Base-by-base conservation (phyloP, 2,797 vertebrate species). In the Morus bassanus region DNA sequence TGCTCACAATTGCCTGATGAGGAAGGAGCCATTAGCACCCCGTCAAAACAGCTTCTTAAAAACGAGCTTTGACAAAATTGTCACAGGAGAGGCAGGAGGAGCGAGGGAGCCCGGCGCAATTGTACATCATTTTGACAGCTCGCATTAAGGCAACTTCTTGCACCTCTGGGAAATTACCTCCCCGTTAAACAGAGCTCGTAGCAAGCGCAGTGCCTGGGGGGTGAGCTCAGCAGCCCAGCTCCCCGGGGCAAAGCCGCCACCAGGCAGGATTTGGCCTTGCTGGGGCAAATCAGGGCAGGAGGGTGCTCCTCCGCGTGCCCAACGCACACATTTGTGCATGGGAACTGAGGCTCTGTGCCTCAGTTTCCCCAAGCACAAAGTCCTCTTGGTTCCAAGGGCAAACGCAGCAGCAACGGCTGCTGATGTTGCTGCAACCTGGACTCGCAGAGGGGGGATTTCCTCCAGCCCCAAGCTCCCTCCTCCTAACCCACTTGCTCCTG, bases 111-210 rank as follows among this genome's bases (percentile, higher is more conserved):
- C 53, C 5, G 3, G 93, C 64, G 45, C 78, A 46, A 89, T 31
- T 95, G 89, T 96, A 93, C 95, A 97, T 98, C 98, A 97, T 97
- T 96, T 92, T 98, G 97, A 98, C 98, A 98, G 97, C 96, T 95
- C 23, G 9, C 79, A 93, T 97, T 97, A 97, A 77, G 64, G 93
- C 93, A 95, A 96, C 95, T 95, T 76, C 93, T 92, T 95, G 95
- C 94, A 91, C 96, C 95, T 64, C 93, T 59, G 90, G 97, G 97
- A 98, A 97, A 97, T 97, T 91, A 97, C 96, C 92, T 98, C 94
- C 56, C 60, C 27, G 45, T 89, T 82, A 90, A 92, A 53, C 79
- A 76, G 78, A 95, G 92, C 74, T 90, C 45, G 22, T 57, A 94
- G 92, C 79, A 43, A 83, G 72, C 35, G 0, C 51, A 3, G 73